Evolutionary conservation across 1,140 invertebrate species (phyloP).

Genomic region (Xylocopa sonorina): DNA sequence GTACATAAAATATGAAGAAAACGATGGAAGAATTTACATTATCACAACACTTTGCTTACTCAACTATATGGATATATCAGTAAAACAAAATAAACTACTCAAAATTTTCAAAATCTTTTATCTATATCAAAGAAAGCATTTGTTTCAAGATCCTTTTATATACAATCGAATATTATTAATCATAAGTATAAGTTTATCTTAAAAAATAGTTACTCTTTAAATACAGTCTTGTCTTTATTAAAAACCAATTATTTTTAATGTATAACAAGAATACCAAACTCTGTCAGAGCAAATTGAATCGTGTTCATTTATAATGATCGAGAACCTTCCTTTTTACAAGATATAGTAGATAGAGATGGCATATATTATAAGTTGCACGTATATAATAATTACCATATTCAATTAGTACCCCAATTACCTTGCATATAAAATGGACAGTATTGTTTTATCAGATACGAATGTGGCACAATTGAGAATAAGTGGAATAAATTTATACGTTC

Average conservation of each 20-base stretch:
- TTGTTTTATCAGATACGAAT: background rate
- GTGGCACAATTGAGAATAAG: conserved; percentile 4
- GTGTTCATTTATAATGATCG: conserved; percentile 7
- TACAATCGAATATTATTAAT: conserved; percentile 1
- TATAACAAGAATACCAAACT: conserved; percentile 5
- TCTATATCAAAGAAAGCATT: background rate
- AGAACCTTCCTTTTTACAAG: background rate
- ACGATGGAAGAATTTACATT: conserved; percentile 14
- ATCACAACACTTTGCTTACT: background rate
- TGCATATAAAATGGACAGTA: conserved; percentile 5
- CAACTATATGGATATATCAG: background rate
- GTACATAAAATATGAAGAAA: conserved; percentile 6
- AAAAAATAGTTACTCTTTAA: conserved; percentile 13
- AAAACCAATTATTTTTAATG: conserved; percentile 11
- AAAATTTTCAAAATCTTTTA: background rate
- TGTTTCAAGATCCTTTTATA: background rate
- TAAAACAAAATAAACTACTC: background rate
- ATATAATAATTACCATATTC: conserved; percentile 5
- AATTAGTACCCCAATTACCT: conserved; percentile 7
- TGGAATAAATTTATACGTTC: conserved; percentile 8
- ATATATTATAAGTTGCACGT: background rate
- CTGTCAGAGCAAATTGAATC: background rate
- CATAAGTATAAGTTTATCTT: conserved; percentile 17
- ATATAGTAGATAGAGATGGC: background rate
- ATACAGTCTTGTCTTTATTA: conserved; percentile 8